Conservation (phyloP, 2,797 vertebrate genomes). For the Alauda arvensis region DNA sequence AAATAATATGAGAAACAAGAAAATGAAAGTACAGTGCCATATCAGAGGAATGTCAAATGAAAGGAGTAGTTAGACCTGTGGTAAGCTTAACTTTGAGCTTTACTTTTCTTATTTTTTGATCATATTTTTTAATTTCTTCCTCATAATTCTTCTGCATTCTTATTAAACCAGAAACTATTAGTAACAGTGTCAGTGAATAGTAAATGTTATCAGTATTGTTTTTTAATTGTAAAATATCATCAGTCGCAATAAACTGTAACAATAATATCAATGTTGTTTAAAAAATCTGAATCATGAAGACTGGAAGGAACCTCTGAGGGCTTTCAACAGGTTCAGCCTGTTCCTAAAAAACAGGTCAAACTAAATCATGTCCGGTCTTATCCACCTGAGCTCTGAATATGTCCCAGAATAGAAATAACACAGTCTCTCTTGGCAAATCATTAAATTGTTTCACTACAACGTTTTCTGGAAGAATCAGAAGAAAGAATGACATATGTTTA, state of each 20-base stretch:
- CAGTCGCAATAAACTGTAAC: neutral
- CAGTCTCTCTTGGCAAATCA: rapidly evolving
- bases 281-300: neutral
- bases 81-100: neutral
- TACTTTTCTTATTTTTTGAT: neutral
- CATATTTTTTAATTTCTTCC: neutral
- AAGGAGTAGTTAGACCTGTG: neutral
- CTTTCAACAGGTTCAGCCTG: neutral
- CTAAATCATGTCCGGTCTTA: neutral
- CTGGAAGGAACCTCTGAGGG: neutral
- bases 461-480: neutral
- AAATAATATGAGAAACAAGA: neutral
- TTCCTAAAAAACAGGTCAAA: neutral
- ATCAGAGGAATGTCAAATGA: neutral
- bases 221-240: neutral
- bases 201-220: neutral
- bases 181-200: neutral
- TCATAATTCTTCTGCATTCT: neutral
- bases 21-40: neutral
- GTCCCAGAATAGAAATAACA: neutral
- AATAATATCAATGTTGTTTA: neutral
- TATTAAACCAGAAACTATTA: neutral
- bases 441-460: neutral
- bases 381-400: neutral
- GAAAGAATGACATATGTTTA: neutral